These are phyloP conservation scores for Pseudochromis fuscus DNA, from an alignment of 2,797 vertebrate species.

Conservation along the genomic window DNA sequence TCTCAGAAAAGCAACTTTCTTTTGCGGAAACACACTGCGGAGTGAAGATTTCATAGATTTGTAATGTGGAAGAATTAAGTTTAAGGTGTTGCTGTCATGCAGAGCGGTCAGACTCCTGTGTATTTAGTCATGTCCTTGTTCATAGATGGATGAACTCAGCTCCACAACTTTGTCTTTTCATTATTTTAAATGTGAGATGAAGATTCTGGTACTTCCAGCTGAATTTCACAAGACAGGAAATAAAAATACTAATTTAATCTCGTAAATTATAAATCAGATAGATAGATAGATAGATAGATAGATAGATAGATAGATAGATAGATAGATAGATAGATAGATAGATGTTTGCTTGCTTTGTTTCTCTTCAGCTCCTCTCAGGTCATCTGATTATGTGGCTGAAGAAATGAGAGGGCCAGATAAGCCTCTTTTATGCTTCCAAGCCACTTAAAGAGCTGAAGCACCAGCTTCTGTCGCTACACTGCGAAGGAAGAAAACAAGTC, in stretches of 20 bases:
- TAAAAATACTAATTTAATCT: slow-evolving; percentile 13
- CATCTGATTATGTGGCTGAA: slow-evolving; percentile 77
- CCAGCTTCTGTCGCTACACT: slow-evolving; percentile 74
- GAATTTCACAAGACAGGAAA: slow-evolving; percentile 6
- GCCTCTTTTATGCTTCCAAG: slow-evolving; percentile 82
- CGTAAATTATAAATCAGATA: slow-evolving; percentile 1
- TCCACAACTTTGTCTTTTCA: slow-evolving; percentile 53
- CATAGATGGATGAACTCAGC: slow-evolving; percentile 53
- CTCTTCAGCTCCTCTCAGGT: slow-evolving; percentile 70
- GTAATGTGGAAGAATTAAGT: neutral
- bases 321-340: slow-evolving; percentile 35
- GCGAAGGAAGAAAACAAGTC: slow-evolving; percentile 66
- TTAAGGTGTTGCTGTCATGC: neutral
- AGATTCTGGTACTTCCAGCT: slow-evolving; percentile 17
- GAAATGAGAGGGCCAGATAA: slow-evolving; percentile 81
- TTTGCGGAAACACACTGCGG: neutral
- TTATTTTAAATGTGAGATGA: slow-evolving; percentile 51
- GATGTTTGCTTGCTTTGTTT: slow-evolving; percentile 58
- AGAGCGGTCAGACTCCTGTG: slow-evolving; percentile 19
- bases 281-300: slow-evolving; percentile 31
- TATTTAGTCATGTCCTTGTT: slow-evolving; percentile 44
- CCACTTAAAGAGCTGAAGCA: slow-evolving; percentile 82
- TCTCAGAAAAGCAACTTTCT: neutral
- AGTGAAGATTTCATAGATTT: neutral
- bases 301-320: slow-evolving; percentile 31